Percentiles rank a stretch among this genome's conserved stretches.
phyloP scores from a whole-genome alignment of 2,888 invertebrate species.

The Patella caerulea region DNA sequence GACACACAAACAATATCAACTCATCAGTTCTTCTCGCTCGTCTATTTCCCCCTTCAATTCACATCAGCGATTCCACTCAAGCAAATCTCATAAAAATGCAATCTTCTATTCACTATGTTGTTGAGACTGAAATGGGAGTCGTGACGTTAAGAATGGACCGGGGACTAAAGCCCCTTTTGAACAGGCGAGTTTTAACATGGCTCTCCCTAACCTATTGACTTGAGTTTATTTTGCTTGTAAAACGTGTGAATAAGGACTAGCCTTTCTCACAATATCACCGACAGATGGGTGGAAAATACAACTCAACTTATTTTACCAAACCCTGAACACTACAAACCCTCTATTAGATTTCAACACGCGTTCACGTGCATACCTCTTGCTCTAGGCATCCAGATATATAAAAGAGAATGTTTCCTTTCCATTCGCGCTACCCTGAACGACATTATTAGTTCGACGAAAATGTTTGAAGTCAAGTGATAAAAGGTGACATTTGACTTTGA shows the following conservation, averaged over 20 bases:
- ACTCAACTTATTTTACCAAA: not conserved
- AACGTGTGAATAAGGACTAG: constrained; percentile 22
- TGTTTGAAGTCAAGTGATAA: too few relatives aligned
- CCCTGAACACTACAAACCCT: not conserved
- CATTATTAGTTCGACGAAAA: too few relatives aligned
- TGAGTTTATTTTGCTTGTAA: constrained; percentile 28
- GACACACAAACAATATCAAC: constrained; percentile 3
- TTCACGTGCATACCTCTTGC: not conserved
- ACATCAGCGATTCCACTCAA: constrained; percentile 10
- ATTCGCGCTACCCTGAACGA: too few relatives aligned
- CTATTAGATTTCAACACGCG: not conserved
- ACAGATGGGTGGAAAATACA: constrained; percentile 22
- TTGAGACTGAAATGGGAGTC: constrained; percentile 28
- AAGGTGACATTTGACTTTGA: too few relatives aligned
- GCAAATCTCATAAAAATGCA: constrained; percentile 35
- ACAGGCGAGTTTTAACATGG: constrained; percentile 12
- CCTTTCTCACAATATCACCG: constrained; percentile 9
- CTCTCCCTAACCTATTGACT: constrained; percentile 19
- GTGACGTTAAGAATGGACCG: constrained; percentile 27
- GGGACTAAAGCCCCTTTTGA: constrained; percentile 3
- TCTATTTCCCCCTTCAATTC: not conserved
- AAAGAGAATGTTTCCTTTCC: too few relatives aligned
- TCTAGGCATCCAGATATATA: not conserved
- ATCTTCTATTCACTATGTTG: constrained; percentile 32
- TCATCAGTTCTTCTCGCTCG: not conserved